A percentile compares a stretch with the other conserved stretches of the same genome.
phyloP scores from a whole-genome alignment of 1,140 invertebrate genomes.

The Drosophila prosaltans region DNA sequence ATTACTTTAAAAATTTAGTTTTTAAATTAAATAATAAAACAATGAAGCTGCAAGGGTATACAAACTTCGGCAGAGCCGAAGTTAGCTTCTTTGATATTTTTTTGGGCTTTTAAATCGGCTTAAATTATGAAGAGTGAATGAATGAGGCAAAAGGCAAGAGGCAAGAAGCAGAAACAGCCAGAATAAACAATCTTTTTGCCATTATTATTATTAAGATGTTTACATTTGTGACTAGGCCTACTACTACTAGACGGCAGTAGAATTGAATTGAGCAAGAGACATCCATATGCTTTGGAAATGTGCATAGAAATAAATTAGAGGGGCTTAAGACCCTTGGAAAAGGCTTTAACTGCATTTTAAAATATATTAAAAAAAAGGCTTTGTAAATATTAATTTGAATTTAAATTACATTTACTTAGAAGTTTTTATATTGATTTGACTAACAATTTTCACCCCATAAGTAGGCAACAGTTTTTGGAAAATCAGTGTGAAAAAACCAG shows the following conservation, averaged over 20 bases:
- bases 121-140: slow-evolving; percentile 26
- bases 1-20: no score
- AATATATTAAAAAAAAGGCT: neutral
- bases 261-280: neutral
- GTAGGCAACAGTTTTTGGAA: neutral
- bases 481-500: no score
- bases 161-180: slow-evolving; percentile 27
- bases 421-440: no score
- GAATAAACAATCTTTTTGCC: slow-evolving; percentile 41
- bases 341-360: no score
- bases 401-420: no score
- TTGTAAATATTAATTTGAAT: neutral
- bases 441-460: neutral
- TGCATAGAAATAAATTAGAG: no score
- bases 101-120: slow-evolving; percentile 24
- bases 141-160: slow-evolving; percentile 3
- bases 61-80: no score
- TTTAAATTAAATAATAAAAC: no score
- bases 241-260: neutral
- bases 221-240: slow-evolving; percentile 43
- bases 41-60: no score
- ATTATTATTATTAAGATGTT: slow-evolving; percentile 59
- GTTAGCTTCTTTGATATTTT: no score
- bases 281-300: neutral
- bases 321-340: no score